phyloP scores from a whole-genome alignment of 2,113 vertebrate genomes.

The Thunnus thynnus region DNA sequence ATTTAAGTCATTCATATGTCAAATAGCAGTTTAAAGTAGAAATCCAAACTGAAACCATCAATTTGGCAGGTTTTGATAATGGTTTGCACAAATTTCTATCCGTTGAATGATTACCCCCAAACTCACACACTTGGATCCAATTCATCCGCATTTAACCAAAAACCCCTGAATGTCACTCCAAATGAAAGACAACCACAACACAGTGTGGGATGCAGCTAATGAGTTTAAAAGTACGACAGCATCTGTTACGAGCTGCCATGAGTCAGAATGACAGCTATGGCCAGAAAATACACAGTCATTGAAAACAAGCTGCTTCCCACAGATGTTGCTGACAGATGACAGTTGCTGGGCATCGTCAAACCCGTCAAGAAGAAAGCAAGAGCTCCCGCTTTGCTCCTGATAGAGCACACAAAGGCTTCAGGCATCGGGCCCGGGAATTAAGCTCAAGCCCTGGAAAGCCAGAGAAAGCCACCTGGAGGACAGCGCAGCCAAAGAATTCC shows the following conservation, averaged over 20 bases:
- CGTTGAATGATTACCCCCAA: slow-evolving; percentile 6
- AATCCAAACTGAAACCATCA: slow-evolving; percentile 30
- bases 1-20: slow-evolving; percentile 41
- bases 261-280: slow-evolving; percentile 70
- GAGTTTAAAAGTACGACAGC: slow-evolving; percentile 69
- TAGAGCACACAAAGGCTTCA: slow-evolving; percentile 42
- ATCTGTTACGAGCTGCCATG: slow-evolving; percentile 64
- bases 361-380: slow-evolving; percentile 54
- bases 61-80: slow-evolving; percentile 36
- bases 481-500: slow-evolving; percentile 23
- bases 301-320: slow-evolving; percentile 74
- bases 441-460: slow-evolving; percentile 36
- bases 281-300: slow-evolving; percentile 56
- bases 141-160: slow-evolving; percentile 44
- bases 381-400: slow-evolving; percentile 57
- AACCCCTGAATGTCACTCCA: slow-evolving; percentile 41
- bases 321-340: slow-evolving; percentile 77
- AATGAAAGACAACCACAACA: slow-evolving; percentile 61
- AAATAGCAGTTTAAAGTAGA: slow-evolving; percentile 15
- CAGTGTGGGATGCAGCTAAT: slow-evolving; percentile 65
- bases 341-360: slow-evolving; percentile 68
- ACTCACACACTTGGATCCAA: slow-evolving; percentile 37
- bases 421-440: slow-evolving; percentile 55
- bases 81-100: neutral
- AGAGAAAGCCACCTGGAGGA: slow-evolving; percentile 56